Conservation (phyloP, 2,888 invertebrate species). For the Pyrrhosoma nymphula region DNA sequence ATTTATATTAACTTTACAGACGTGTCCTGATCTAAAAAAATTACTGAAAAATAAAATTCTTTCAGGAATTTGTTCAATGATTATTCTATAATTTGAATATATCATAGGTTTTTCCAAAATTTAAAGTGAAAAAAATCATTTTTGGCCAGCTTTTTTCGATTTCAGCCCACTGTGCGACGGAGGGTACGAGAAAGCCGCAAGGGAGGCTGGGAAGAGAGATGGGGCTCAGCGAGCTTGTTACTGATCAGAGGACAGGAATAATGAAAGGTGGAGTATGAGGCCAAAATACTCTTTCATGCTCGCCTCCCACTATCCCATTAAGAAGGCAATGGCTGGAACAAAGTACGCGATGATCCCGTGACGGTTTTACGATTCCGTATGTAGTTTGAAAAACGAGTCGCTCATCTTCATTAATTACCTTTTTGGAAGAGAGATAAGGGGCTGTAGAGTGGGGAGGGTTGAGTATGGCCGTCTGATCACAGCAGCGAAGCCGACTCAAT, state of each 20-base stretch:
- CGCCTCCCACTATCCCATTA: not conserved
- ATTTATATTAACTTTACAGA: no score
- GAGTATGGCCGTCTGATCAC: not conserved
- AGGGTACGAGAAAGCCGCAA: no score
- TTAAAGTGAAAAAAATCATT: no score
- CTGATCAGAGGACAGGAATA: not conserved
- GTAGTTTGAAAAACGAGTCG: slow-evolving; percentile 26
- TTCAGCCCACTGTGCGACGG: no score
- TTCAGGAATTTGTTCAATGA: no score
- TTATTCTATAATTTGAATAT: no score
- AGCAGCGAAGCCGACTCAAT: not conserved
- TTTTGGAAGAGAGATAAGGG: not conserved
- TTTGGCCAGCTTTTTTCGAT: no score
- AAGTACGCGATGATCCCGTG: not conserved
- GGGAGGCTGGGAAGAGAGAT: no score
- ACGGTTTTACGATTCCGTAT: not conserved
- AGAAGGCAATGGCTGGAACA: not conserved
- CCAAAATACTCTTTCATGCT: not conserved
- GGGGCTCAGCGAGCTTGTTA: not conserved
- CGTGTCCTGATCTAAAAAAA: no score
- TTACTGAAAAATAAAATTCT: no score
- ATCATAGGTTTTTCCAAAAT: no score
- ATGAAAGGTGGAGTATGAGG: not conserved
- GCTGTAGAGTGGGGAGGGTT: not conserved
- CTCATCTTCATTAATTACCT: slow-evolving; percentile 5